phyloP scores from a whole-genome alignment of 2,113 vertebrate genomes.

The Eublepharis macularius region DNA sequence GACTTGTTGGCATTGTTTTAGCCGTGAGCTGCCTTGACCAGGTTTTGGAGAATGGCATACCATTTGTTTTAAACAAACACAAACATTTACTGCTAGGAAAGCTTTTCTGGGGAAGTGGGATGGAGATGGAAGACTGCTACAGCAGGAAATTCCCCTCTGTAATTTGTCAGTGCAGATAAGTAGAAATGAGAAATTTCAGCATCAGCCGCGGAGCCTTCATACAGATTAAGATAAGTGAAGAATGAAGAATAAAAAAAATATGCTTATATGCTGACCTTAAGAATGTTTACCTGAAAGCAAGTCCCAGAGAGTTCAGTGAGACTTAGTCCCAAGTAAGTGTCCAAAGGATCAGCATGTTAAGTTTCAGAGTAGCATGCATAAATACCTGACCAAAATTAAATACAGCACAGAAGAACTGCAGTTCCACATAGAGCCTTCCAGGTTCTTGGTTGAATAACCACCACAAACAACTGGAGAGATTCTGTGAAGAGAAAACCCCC shows the following conservation, averaged over 20 bases:
- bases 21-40: too few relatives aligned
- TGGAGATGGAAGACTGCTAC: too few relatives aligned
- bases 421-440: slow-evolving; percentile 89
- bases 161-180: background rate
- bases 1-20: too few relatives aligned
- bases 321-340: background rate
- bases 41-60: too few relatives aligned
- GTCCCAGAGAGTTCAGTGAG: background rate
- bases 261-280: background rate
- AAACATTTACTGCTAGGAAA: background rate
- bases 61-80: too few relatives aligned
- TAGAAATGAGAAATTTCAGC: background rate
- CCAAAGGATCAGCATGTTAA: background rate
- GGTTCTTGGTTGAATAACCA: slow-evolving; percentile 88
- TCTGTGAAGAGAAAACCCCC: slow-evolving; percentile 73
- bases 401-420: slow-evolving; percentile 95
- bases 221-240: background rate
- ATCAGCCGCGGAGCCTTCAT: background rate
- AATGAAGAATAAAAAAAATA: too few relatives aligned
- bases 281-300: background rate
- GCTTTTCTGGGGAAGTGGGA: too few relatives aligned
- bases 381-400: slow-evolving; percentile 95
- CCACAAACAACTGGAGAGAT: slow-evolving; percentile 94
- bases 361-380: slow-evolving; percentile 28
- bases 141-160: background rate